Percentiles rank a stretch among this genome's conserved stretches.
phyloP scores from a whole-genome alignment of 2,888 invertebrate genomes.

The Deilephila elpenor region DNA sequence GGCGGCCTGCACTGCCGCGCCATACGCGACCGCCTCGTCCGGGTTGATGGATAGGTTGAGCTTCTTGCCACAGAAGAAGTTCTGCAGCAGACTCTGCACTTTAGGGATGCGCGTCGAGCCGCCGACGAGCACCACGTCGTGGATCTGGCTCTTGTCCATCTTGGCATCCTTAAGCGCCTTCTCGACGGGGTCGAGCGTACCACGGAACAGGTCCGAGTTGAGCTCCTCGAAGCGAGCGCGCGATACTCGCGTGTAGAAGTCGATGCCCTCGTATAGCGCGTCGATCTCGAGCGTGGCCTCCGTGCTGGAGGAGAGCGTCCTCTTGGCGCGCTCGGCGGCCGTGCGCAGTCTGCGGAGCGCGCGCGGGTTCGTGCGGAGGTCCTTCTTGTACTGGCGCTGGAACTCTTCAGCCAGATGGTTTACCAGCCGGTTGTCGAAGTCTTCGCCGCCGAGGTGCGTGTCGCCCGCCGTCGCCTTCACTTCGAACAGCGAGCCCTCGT shows the following conservation, averaged over 20 bases:
- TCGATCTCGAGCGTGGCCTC: slow-evolving; percentile 91
- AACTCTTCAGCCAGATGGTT: slow-evolving; percentile 89
- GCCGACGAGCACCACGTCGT: slow-evolving; percentile 93
- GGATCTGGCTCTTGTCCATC: slow-evolving; percentile 89
- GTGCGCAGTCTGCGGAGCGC: slow-evolving; percentile 89
- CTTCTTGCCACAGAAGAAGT: slow-evolving; percentile 90
- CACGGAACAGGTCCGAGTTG: slow-evolving; percentile 88
- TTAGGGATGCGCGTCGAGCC: slow-evolving; percentile 93
- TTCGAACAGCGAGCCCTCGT: slow-evolving; percentile 92
- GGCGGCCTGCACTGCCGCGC: slow-evolving; percentile 90
- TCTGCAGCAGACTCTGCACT: slow-evolving; percentile 89
- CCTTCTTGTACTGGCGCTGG: slow-evolving; percentile 88
- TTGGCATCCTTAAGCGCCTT: slow-evolving; percentile 91
- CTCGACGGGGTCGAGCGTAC: slow-evolving; percentile 91
- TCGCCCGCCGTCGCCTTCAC: slow-evolving; percentile 92
- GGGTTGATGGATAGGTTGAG: slow-evolving; percentile 91
- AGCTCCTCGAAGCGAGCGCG: slow-evolving; percentile 91
- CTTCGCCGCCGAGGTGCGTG: slow-evolving; percentile 91
- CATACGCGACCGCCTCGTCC: slow-evolving; percentile 92
- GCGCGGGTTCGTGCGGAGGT: slow-evolving; percentile 86
- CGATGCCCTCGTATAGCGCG: slow-evolving; percentile 88
- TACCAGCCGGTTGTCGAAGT: slow-evolving; percentile 88
- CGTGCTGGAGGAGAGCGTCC: slow-evolving; percentile 90
- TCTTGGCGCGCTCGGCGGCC: slow-evolving; percentile 91
- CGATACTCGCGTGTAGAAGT: slow-evolving; percentile 88